Evolutionary conservation across 2,888 invertebrate genomes (phyloP).

Genomic region (Lasiommata megera): DNA sequence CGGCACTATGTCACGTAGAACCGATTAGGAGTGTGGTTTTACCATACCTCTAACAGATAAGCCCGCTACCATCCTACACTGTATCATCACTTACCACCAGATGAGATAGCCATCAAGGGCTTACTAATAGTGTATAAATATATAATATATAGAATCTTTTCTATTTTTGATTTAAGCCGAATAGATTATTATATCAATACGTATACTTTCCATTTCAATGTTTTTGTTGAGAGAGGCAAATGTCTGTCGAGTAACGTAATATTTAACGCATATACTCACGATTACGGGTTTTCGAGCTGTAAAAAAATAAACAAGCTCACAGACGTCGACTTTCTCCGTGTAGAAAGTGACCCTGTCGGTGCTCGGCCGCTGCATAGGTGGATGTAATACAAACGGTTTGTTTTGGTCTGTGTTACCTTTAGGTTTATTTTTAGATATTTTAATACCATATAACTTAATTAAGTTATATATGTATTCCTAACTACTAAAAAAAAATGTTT

Average conservation of each 20-base stretch:
- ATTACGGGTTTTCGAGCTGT: conserved; percentile 29
- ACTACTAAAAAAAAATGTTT: too few species aligned
- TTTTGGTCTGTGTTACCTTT: conserved; percentile 40
- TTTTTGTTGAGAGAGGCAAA: conserved; percentile 9
- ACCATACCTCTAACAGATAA: too few species aligned
- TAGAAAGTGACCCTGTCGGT: conserved; percentile 73
- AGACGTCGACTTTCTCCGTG: conserved; percentile 67
- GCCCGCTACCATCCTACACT: too few species aligned
- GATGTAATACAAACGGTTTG: conserved; percentile 37
- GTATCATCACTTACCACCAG: too few species aligned
- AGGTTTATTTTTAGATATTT: too few species aligned
- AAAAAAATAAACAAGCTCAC: conserved; percentile 55
- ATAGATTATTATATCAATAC: not conserved
- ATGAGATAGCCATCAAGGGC: too few species aligned
- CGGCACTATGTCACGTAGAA: too few species aligned
- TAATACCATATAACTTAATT: too few species aligned
- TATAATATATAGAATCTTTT: too few species aligned
- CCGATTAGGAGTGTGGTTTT: too few species aligned
- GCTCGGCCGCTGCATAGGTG: conserved; percentile 42
- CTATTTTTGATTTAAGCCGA: not conserved
- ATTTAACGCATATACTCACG: conserved; percentile 18
- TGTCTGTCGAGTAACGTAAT: conserved; percentile 20
- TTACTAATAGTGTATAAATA: too few species aligned
- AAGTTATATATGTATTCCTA: too few species aligned
- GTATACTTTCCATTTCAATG: conserved; percentile 20